These are phyloP conservation scores for Hippopotamus amphibius DNA, from an alignment of 2,113 vertebrate species.

Conservation along the genomic window DNA sequence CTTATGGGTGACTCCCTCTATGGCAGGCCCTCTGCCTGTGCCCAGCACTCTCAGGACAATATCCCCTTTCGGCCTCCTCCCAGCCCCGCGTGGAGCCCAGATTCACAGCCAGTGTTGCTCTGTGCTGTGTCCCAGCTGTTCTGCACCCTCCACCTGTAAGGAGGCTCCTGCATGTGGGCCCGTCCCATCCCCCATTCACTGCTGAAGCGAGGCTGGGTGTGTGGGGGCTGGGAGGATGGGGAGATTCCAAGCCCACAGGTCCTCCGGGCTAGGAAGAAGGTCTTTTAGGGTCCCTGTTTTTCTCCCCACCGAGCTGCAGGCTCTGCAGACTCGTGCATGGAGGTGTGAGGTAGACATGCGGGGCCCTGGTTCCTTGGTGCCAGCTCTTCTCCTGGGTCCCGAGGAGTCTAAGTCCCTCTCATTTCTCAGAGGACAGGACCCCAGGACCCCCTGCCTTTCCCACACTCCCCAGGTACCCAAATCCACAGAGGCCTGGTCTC, in stretches of 20 bases:
- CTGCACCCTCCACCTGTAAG: neutral
- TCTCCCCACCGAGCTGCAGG: neutral
- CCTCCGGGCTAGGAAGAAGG: neutral
- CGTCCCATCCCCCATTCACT: neutral
- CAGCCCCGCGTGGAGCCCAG: fast-evolving
- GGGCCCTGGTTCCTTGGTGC: neutral
- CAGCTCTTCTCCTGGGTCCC: neutral
- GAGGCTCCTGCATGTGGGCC: neutral
- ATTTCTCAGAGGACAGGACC: neutral
- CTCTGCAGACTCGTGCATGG: neutral
- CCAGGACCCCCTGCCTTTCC: neutral
- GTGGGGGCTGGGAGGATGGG: no score
- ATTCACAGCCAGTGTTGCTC: neutral
- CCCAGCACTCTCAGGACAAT: neutral
- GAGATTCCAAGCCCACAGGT: neutral
- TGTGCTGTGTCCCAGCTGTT: neutral
- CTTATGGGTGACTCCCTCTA: neutral
- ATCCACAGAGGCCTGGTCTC: constrained; percentile 52
- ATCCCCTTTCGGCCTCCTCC: neutral
- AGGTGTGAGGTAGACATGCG: neutral
- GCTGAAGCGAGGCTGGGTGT: neutral
- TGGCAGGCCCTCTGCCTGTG: neutral
- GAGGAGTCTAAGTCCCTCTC: neutral
- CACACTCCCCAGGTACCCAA: neutral
- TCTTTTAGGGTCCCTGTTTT: neutral